Base-by-base conservation (phyloP, 35 echinoderm and acorn worm species). In the Nesometra sesokonis region DNA sequence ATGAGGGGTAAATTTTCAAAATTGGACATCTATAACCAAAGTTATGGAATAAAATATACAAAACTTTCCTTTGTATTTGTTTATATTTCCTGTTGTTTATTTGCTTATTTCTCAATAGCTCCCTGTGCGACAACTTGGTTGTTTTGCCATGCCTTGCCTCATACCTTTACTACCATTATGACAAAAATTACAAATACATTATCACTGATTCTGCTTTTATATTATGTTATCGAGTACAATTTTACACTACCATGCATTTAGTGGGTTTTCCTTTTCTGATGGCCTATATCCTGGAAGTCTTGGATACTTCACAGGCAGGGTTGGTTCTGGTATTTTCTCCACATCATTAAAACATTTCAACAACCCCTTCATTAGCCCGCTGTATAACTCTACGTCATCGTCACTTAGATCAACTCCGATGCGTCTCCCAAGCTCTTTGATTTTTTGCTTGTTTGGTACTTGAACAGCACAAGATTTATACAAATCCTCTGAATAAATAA, bases 201-300 rank as follows among this genome's bases (percentile, higher is more conserved):
- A n/a, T n/a, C n/a, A n/a, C n/a, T n/a, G n/a, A n/a, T n/a, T n/a
- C n/a, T n/a, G n/a, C n/a, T n/a, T n/a, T n/a, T n/a, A n/a, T n/a
- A n/a, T n/a, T n/a, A n/a, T n/a, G n/a, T n/a, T n/a, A n/a, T n/a
- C n/a, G n/a, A n/a, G n/a, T n/a, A n/a, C n/a, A n/a, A n/a, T n/a
- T n/a, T n/a, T n/a, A n/a, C n/a, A n/a, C n/a, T 85, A 95, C 93
- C 93, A 95, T 78, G 90, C 93, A 90, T 95, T 95, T 32, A 89
- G 82, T 31, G 77, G 78, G 40, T 92, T 95, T 30, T 95, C 93
- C 27, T 86, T 85, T 36, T 78, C 15, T 35, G 57, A 43, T 34
- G 93, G 93, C 46, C 93, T 85, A 38, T 92, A 87, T 13, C 93
- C 93, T 27, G 90, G 90, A 30, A 78, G 83, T 29, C 93, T 78